Base-by-base conservation (phyloP, 2,888 invertebrate species). In the Ditylenchus weischeri region DNA sequence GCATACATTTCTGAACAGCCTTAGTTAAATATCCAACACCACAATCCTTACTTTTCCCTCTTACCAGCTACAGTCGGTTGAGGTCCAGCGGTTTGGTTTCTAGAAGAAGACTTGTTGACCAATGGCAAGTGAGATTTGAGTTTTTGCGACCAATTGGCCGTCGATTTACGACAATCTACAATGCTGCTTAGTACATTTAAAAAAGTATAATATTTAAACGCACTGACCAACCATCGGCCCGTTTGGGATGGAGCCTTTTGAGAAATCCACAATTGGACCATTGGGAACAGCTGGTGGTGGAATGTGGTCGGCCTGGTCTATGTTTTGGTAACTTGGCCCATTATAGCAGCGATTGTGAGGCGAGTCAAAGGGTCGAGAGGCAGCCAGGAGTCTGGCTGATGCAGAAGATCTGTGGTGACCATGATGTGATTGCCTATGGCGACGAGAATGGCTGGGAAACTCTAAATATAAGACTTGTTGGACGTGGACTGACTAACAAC, bases 161-260 rank as follows among this genome's bases (percentile, higher is more conserved):
- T 21, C 11, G 54, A 21, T 23, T 54, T 54, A 18, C 15, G 54
- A 54, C 21, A 54, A 29, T 54, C 54, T 54, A 29, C 2, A 18
- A 54, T 11, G 15, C 11, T 43, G 1, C 15, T 43, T 8, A 43
- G 43, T 8, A 15, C 11, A 43, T 2, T 15, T 43, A 8, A 15
- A 43, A 43, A 43, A 43, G 15, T 43, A 43, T 3, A 54, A 54
- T 2, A 29, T 10, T 54, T 7, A 11, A 54, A 23, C 2, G n/a
- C 5, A 48, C 62, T 54, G 49, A 72, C 72, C 72, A 21, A 72
- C 66, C 19, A 73, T 23, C 3, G 72, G 72, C 11, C 72, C 72
- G 19, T 72, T 60, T 18, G 72, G 72, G 36, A 72, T 71, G 0
- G 57, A 38, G 43, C 43, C 43, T 35, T 64, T n/a, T 11, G 62